These are phyloP conservation scores for Elaphurus davidianus DNA, from an alignment of 2,113 vertebrate genomes.

Conservation along the genomic window DNA sequence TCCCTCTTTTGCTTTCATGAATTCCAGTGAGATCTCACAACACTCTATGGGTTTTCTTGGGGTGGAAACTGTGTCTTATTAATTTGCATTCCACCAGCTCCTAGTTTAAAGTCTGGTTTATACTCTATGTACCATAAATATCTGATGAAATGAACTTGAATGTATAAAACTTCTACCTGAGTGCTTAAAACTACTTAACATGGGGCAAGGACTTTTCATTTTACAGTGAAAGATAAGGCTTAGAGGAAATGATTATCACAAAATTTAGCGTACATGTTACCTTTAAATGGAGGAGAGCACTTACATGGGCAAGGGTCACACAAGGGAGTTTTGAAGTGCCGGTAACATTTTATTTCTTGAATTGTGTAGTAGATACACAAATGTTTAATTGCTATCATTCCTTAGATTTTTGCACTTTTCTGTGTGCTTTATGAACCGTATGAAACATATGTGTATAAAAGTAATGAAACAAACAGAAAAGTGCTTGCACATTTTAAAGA, in stretches of 20 bases:
- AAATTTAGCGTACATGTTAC: background rate
- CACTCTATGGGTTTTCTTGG: background rate
- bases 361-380: background rate
- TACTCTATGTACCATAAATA: background rate
- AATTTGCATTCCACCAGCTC: background rate
- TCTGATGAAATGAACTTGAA: background rate
- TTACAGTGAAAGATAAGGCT: background rate
- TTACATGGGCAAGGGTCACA: background rate
- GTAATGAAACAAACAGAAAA: background rate
- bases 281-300: background rate
- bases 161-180: background rate
- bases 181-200: background rate
- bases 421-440: background rate
- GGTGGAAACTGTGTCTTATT: background rate
- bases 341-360: slow-evolving; percentile 9
- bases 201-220: background rate
- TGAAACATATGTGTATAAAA: background rate
- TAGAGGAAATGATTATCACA: background rate
- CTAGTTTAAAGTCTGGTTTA: background rate
- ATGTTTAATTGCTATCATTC: background rate
- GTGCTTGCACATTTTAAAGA: background rate
- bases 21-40: background rate
- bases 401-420: background rate
- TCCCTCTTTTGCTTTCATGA: background rate
- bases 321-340: background rate